Base-by-base conservation (phyloP, 2,888 invertebrate genomes). In the Acleris holmiana region DNA sequence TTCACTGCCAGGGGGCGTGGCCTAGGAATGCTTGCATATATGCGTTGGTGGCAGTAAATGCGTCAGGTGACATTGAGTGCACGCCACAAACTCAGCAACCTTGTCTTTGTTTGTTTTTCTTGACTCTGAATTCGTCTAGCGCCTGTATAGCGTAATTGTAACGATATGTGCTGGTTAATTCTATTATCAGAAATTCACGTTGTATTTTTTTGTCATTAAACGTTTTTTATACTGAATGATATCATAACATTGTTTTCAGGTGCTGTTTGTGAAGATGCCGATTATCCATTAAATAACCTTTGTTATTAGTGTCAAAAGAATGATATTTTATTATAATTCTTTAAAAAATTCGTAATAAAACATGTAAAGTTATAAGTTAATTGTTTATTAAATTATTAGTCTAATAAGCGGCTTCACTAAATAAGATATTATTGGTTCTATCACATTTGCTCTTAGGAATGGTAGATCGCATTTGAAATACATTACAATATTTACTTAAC, bases 261-360 rank as follows among this genome's bases (percentile, higher is more conserved):
- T 90, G 84, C 79, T 91, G 76, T 80, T 78, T 54, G 88, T 91
- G 66, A 91, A 88, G 74, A 91, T 91, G 91, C 91, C 91, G 50
- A 86, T 86, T 15, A 85, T 89, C 50, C 81, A 85, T 69, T 91
- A 79, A 67, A 58, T 46, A 53, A 46, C 10, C 2, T 8, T 23
- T 21, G 17, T 15, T 6, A 44, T 19, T 40, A 6, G 25, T n/a
- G 7, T 18, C 3, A 5, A n/a, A 15, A 17, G 19, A 8, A 54
- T 40, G 46, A 40, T 54, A 61, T 47, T 59, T 51, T 61, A 5
- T 29, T 29, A 29, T 46, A 47, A 19, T 47, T 19, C 8, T 29
- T 8, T 8, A 2, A 19, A n/a, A 35, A 29, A 10, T 29, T 29
- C 10, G 10, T 13, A 47, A 47, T 47, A 47, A 47, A 47, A 44